These are phyloP conservation scores for Incurvaria masculella DNA, from an alignment of 2,888 invertebrate species.

Conservation along the genomic window DNA sequence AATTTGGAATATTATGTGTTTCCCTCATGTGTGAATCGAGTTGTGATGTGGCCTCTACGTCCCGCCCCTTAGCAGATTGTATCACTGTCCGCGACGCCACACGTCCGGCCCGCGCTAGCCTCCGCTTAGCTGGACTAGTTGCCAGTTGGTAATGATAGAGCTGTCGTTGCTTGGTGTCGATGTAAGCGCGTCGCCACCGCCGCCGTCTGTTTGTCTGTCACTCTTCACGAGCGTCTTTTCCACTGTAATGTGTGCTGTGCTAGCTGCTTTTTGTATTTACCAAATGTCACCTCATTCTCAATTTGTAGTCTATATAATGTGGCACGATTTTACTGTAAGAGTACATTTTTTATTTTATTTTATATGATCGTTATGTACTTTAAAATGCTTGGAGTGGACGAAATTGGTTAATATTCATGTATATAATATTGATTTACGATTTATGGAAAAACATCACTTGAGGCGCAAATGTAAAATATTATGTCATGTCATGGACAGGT, in stretches of 20 bases:
- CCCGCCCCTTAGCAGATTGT: neutral
- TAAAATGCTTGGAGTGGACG: neutral
- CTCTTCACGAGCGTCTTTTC: constrained; percentile 53
- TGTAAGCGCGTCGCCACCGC: constrained; percentile 37
- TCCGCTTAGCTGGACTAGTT: neutral
- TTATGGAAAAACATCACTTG: too few species aligned
- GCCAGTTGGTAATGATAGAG: constrained; percentile 55
- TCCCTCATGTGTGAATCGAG: constrained; percentile 36
- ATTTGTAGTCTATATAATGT: constrained; percentile 28
- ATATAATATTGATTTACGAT: too few species aligned
- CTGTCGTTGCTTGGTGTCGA: constrained; percentile 54
- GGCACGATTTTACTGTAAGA: neutral
- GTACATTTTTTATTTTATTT: neutral
- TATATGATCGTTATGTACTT: neutral
- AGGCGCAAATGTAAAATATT: too few species aligned
- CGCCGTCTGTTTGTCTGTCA: constrained; percentile 52
- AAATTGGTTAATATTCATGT: too few species aligned
- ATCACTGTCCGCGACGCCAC: constrained; percentile 9
- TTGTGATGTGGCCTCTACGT: constrained; percentile 13
- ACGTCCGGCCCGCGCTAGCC: constrained; percentile 31
- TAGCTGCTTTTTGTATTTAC: constrained; percentile 58
- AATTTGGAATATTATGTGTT: constrained; percentile 28
- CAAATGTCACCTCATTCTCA: constrained; percentile 37
- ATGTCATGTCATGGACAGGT: too few species aligned
- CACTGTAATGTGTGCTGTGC: constrained; percentile 56